Evolutionary conservation across 2,113 vertebrate genomes (phyloP), one percentile per base, ranked within the genome.

Genomic region (Oxygymnocypris stewartii): DNA sequence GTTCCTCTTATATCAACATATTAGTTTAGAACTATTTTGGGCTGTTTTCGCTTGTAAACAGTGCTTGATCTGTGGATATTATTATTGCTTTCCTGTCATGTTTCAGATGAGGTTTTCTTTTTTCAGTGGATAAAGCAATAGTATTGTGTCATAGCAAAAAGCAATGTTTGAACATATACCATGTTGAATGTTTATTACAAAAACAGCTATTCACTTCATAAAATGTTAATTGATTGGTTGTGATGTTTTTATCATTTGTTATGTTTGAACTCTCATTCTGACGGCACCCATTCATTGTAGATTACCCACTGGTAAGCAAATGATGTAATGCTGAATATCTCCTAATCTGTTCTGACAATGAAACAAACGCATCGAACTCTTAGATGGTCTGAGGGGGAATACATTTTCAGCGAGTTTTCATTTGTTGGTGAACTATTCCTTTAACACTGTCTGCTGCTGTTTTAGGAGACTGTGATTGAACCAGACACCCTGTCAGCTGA

Each of bases 381-480:
- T n/a, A 9, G 57, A 59, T 59, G 20, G 57, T 3, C 57, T 16
- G 28, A 13, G 63, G 11, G 28, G 25, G 25, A 5, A 14, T 51
- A 67, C 13, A 31, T 67, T 14, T 14, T 31, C n/a, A 31, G n/a
- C 3, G 6, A 67, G 25, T 67, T 67, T 28, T 13, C 11, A 14
- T 31, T 12, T 67, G 2, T 67, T 12, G 2, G 4, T 25, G 12
- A 75, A 4, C 42, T 1, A 6, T 74, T 49, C 12, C 2, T 49
- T 4, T 49, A 47, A 76, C 23, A 47, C 13, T 3, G 0, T 76
- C n/a, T 28, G 42, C n/a, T 76, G n/a, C 18, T 2, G 31, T 57
- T 79, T 59, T 40, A 79, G 77, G 77, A 79, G 51, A 79, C 35
- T n/a, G 31, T 23, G 28, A 79, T 31, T 59, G 51, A 57, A 23